Base-by-base conservation (phyloP, 2,797 vertebrate species). In the Buphagus erythrorhynchus region DNA sequence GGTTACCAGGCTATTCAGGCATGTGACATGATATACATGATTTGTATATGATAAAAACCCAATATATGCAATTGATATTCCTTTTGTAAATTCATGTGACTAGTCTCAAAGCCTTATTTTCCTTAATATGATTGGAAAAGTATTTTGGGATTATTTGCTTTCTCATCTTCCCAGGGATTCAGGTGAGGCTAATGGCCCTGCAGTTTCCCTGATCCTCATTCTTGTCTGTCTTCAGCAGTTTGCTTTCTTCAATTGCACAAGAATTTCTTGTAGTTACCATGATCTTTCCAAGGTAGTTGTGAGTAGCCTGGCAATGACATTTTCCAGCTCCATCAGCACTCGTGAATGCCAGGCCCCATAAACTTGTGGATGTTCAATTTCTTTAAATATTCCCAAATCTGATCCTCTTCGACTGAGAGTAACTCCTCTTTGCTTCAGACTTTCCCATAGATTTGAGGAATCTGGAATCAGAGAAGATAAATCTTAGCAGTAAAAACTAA, bases 261-360 rank as follows among this genome's bases (percentile, higher is more conserved):
- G 28, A 48, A 59, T 9, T 12, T 55, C 14, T 65, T 65, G 16
- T 10, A n/a, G 6, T 48, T 65, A 18, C 20, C 46, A 31, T 36
- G 35, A 54, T 29, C n/a, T 71, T 69, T 79, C 18, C 43, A 52
- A 61, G 5, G 24, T 16, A 49, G 36, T 33, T 74, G 22, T 71
- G 11, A 28, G 5, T 51, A 20, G 2, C 11, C 11, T 66, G 45
- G 13, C 3, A 79, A 26, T 0, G 24, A 40, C 1, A 9, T 55
- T 86, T 88, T 51, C 46, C 24, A 63, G 3, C 9, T 46, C 21
- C 10, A 16, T 49, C 33, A 68, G 6, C 10, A 28, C 25, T 35
- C 3, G 1, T 10, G 15, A 21, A 3, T 2, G 0, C 33, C 52
- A 45, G 21, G 5, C 66, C 7, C 7, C 16, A 42, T 11, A 21